Evolutionary conservation across 1,140 invertebrate species (phyloP), one percentile per base, ranked within the genome.

Genomic region (Brachionus manjavacas): DNA sequence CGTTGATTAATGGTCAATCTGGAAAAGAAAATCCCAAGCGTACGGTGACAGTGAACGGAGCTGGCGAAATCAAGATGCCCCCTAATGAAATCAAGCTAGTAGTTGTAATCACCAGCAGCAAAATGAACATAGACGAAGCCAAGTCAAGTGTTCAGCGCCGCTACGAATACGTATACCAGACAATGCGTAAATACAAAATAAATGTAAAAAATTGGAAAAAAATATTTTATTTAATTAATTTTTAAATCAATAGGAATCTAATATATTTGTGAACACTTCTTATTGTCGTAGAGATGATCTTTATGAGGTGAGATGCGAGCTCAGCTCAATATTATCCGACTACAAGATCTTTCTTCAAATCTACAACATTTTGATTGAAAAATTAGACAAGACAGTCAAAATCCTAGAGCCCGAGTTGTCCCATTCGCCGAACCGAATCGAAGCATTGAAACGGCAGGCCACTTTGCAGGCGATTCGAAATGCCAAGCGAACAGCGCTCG

Each of bases 401-500:
- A 86, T 89, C 11, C 86, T 86, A 55, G 83, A 86, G 41, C 88
- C 88, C 49, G 85, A 87, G 52, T 88, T 88, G 76, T 88, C 85
- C 76, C 87, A 88, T 87, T 86, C 86, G 6, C 81, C 86, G n/a
- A 85, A 85, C 28, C 87, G 86, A 16, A 66, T 88, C 16, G 87
- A 89, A 83, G 87, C 85, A 66, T 84, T 88, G 2, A 88, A 88
- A 85, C 87, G 87, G 78, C 87, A 88, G 84, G 86, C 87, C 14
- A 87, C 87, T 84, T 39, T 88, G 64, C 83, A 87, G 41, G 87
- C 88, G 11, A 86, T 88, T 11, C 87, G 87, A 68, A 89, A 89
- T 86, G 88, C 88, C 2, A 88, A 88, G 84, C 86, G 87, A 43
- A 89, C 88, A 85, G 88, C 88, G 28, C 85, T 87, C 35, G 88